Base-by-base conservation (phyloP, 2,888 invertebrate species). In the Esperia sulphurella region DNA sequence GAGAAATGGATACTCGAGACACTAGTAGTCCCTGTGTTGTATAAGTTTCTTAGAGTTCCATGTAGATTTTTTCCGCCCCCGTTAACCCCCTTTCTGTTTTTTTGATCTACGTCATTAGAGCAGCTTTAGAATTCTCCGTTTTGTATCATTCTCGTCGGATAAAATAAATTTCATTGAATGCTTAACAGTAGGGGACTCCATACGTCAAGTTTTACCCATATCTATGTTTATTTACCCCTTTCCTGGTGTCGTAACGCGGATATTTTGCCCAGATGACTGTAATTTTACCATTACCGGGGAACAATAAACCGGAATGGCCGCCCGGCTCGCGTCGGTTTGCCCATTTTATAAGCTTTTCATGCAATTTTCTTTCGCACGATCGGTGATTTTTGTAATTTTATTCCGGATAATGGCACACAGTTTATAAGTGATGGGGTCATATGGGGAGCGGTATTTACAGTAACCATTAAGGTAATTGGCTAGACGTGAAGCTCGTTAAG, bases 251-350 rank as follows among this genome's bases (percentile, higher is more conserved):
- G 14, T 13, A 2, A 5, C 4, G 30, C 13, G 8, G 13, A n/a
- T 10, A 39, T 39, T 40, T 45, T n/a, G 35, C 43, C 9, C 48
- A 41, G 44, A 35, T 35, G 43, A 46, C 46, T 50, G 46, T 65
- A 68, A 71, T 66, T 61, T 57, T 49, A 45, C 55, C 58, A 63
- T 69, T 66, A 63, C 59, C n/a, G 37, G 56, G 35, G 47, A 45
- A 55, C 59, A 58, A 60, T 59, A 65, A 62, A 65, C 53, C 41
- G 51, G 50, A 68, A 66, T 56, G 60, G 59, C 52, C 53, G 52
- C 46, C 53, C 55, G 57, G 33, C 33, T 33, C 52, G 48, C 41
- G 54, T 33, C 41, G 46, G 51, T 53, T 35, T 55, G 54, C 51
- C 56, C 56, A 45, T 55, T 61, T 56, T 59, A 57, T 49, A 55